These are phyloP conservation scores for Beris chalybata DNA, from an alignment of 2,888 invertebrate species.

Conservation along the genomic window DNA sequence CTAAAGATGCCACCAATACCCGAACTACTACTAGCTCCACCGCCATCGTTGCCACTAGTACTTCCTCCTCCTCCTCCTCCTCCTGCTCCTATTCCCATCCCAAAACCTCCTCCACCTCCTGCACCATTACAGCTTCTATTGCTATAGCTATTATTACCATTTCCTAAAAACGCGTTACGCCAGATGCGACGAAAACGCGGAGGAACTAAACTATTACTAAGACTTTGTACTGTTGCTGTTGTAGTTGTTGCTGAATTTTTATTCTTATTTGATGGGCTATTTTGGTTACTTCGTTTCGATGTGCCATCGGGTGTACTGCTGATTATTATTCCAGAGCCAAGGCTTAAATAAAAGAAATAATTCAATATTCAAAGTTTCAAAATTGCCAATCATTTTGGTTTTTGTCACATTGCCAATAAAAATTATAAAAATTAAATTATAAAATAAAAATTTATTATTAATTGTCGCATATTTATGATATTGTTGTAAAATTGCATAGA, in stretches of 20 bases:
- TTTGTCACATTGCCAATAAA: background rate
- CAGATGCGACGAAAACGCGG: conserved; percentile 45
- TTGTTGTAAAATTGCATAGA: too few species aligned
- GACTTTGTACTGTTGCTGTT: conserved; percentile 41
- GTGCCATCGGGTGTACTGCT: conserved; percentile 50
- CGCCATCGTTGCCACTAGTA: conserved; percentile 15
- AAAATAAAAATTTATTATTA: background rate
- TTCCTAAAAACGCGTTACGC: conserved; percentile 46
- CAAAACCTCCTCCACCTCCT: conserved; percentile 25
- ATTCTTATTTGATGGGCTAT: conserved; percentile 37
- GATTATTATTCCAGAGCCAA: conserved; percentile 49
- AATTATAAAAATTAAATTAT: background rate
- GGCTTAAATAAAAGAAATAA: conserved; percentile 29
- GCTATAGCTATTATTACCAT: conserved; percentile 43
- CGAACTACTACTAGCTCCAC: conserved; percentile 9
- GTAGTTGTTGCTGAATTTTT: conserved; percentile 34
- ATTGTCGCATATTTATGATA: too few species aligned
- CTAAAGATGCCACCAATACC: conserved; percentile 27
- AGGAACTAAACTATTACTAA: conserved; percentile 45
- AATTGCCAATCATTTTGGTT: background rate
- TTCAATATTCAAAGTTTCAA: background rate
- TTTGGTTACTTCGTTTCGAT: conserved; percentile 28
- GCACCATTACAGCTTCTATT: conserved; percentile 47
- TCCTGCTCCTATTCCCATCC: background rate
- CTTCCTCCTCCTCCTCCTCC: background rate